Evolutionary conservation across 2,888 invertebrate genomes (phyloP), one percentile per base, ranked within the genome.

Genomic region (Sisyra nigra): DNA sequence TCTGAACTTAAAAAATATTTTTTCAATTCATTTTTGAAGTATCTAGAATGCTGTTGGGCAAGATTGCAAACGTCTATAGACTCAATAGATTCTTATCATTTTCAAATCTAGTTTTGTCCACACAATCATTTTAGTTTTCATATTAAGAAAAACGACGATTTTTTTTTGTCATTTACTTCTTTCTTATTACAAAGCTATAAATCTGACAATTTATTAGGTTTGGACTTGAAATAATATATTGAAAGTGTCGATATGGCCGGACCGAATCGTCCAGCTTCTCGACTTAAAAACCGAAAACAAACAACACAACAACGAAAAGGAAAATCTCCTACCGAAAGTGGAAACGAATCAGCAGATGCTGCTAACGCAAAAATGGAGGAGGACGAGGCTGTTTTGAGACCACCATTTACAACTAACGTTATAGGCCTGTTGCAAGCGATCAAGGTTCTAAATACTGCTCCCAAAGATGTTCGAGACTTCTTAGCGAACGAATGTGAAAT

Each of bases 401-500:
- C 75, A 56, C 81, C 85, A 13, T 71, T 84, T 52, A 67, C 68
- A 46, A 79, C 76, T 44, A 81, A 76, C 58, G 63, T 80, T 43
- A 72, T 74, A 49, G 79, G 79, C 40, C 71, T 85, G 55, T 67
- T 69, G 44, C 79, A 86, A 59, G 76, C 82, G 10, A 67, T 78
- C 34, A 74, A 75, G 54, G 72, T 84, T 46, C 75, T 78, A 56
- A 77, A 83, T 55, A 74, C 74, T 53, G 85, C 81, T 41, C 84
- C 80, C 50, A 73, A 74, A 52, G 86, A 85, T 71, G 79, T 86
- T 17, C 75, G 77, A 51, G 69, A 74, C 51, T 66, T 88, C 42
- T 66, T 93, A 30, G 66, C 77, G 29, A 74, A 80, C 55, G 92
- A 93, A 66, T 91, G 91, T 69, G 85, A 87, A 59, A 63, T 91